phyloP scores from a whole-genome alignment of 2,797 vertebrate genomes.

The Scomberomorus guttatus region DNA sequence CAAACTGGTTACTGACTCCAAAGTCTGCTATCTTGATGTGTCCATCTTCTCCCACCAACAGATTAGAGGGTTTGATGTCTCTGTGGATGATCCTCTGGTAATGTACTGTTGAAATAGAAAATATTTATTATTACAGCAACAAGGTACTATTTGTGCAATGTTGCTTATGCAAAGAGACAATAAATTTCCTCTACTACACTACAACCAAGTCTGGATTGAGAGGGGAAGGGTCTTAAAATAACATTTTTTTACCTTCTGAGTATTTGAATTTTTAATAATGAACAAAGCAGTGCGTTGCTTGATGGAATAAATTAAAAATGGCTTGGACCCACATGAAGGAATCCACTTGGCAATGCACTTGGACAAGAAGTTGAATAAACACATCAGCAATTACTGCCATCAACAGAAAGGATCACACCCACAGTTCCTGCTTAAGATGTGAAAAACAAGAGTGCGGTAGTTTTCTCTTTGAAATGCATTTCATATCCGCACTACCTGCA shows the following conservation, averaged over 20 bases:
- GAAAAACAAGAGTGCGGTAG: not conserved
- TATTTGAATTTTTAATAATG: constrained; percentile 1
- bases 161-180: not conserved
- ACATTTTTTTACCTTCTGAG: not conserved
- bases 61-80: constrained; percentile 97
- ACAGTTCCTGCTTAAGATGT: not conserved
- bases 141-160: not conserved
- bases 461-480: not conserved
- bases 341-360: not conserved
- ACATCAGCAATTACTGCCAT: not conserved
- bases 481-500: not conserved
- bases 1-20: constrained; percentile 98
- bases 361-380: constrained; percentile 1
- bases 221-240: not conserved
- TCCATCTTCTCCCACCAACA: constrained; percentile 95
- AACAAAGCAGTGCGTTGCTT: constrained; percentile 2
- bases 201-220: not conserved
- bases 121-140: not conserved
- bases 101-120: constrained; percentile 87
- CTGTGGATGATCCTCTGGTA: constrained; percentile 99
- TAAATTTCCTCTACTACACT: not conserved
- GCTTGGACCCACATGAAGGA: not conserved
- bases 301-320: not conserved
- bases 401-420: not conserved
- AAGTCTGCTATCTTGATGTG: constrained; percentile 98